Percentiles rank a stretch among this genome's conserved stretches.
Evolutionary conservation across 2,113 vertebrate species (phyloP).

Genomic region (Limanda limanda): DNA sequence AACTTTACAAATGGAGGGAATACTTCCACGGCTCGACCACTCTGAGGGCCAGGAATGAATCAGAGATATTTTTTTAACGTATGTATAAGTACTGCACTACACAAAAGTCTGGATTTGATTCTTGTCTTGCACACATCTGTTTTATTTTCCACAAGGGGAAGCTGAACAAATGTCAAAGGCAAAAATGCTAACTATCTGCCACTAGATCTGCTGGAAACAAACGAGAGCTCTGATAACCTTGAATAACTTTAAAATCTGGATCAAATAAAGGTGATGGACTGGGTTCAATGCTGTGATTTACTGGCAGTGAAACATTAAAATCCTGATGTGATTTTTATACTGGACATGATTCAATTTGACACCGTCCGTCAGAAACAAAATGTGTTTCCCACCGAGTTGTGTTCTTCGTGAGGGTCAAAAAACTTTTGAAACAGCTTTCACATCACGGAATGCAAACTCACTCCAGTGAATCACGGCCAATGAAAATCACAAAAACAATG

Average conservation of each 20-base stretch:
- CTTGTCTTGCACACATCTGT: conserved; percentile 11
- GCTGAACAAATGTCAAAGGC: conserved; percentile 32
- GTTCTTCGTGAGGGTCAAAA: background rate
- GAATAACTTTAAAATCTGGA: conserved; percentile 9
- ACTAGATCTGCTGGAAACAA: conserved; percentile 4
- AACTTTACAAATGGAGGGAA: conserved; percentile 36
- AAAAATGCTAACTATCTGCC: conserved; percentile 25
- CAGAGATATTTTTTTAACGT: background rate
- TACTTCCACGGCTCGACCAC: conserved; percentile 20
- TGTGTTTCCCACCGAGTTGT: conserved; percentile 2
- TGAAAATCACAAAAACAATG: conserved; percentile 10
- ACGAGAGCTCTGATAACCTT: conserved; percentile 7
- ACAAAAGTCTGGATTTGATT: conserved; percentile 52
- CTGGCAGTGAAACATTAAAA: background rate
- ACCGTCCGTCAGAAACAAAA: conserved; percentile 1
- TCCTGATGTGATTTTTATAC: conserved; percentile 1
- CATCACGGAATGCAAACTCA: background rate
- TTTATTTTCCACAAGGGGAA: conserved; percentile 34
- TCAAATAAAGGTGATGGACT: background rate
- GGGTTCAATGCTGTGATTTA: background rate
- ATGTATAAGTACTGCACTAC: background rate
- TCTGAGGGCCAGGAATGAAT: conserved; percentile 17
- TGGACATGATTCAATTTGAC: conserved; percentile 4
- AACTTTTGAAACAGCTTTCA: background rate
- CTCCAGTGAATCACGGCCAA: background rate